A percentile compares a stretch with the other conserved stretches of the same genome.
phyloP scores from a whole-genome alignment of 2,113 vertebrate genomes.

The Bambusicola thoracicus region DNA sequence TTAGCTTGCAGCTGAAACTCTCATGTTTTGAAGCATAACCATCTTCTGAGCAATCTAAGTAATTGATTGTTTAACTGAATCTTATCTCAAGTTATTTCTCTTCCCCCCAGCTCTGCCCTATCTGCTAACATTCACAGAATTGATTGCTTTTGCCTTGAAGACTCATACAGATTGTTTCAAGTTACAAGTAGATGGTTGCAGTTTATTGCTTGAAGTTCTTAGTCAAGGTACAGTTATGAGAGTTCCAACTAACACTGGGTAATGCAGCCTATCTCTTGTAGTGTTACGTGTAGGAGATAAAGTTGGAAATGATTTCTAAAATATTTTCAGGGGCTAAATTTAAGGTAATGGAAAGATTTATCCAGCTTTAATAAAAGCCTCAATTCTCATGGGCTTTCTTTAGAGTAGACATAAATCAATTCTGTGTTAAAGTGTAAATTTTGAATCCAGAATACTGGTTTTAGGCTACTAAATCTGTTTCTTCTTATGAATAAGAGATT shows the following conservation, averaged over 20 bases:
- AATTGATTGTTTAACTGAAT: background rate
- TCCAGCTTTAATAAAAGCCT: background rate
- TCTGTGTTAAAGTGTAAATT: background rate
- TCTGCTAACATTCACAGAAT: background rate
- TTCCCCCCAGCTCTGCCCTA: slow-evolving; percentile 37
- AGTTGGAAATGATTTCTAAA: background rate
- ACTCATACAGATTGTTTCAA: slow-evolving; percentile 45
- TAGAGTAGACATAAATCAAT: background rate
- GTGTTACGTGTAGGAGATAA: background rate
- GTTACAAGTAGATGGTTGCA: slow-evolving; percentile 64
- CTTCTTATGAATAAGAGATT: background rate
- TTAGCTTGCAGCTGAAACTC: background rate
- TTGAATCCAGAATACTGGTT: background rate
- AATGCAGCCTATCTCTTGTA: background rate
- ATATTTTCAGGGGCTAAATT: background rate
- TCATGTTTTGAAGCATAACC: background rate
- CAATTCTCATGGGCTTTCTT: background rate
- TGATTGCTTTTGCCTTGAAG: slow-evolving; percentile 40
- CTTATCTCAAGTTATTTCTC: background rate
- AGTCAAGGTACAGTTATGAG: slow-evolving; percentile 31
- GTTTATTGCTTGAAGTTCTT: slow-evolving; percentile 69
- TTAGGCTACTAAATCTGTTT: background rate
- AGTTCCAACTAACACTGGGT: background rate
- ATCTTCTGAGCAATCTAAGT: background rate
- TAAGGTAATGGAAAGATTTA: background rate